These are phyloP conservation scores for Garra rufa DNA, from an alignment of 2,113 vertebrate species.

Conservation along the genomic window DNA sequence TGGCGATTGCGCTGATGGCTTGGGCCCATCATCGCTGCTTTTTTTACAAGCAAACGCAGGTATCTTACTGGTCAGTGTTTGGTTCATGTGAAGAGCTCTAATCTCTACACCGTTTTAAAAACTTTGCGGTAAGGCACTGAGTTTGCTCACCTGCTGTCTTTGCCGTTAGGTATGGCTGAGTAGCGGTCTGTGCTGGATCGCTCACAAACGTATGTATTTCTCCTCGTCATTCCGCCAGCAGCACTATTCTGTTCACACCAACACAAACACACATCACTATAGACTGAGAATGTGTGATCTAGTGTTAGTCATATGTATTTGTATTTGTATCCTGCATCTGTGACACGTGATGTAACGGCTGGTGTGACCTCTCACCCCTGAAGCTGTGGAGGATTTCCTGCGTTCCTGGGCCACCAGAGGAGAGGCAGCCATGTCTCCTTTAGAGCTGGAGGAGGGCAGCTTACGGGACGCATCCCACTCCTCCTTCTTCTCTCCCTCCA, in stretches of 20 bases:
- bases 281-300: background rate
- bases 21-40: too few relatives aligned
- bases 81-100: background rate
- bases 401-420: conserved; percentile 91
- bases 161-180: conserved; percentile 91
- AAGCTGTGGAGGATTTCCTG: conserved; percentile 85
- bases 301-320: background rate
- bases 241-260: conserved; percentile 74
- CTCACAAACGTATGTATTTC: conserved; percentile 97
- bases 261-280: background rate
- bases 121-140: background rate
- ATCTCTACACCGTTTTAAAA: background rate
- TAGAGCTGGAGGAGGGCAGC: conserved; percentile 86
- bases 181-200: conserved; percentile 86
- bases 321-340: background rate
- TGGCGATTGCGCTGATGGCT: too few relatives aligned
- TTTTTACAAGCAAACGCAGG: too few relatives aligned
- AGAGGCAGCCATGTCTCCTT: conserved; percentile 89
- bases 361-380: conserved; percentile 82
- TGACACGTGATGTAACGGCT: background rate
- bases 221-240: conserved; percentile 93
- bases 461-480: conserved; percentile 91
- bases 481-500: conserved; percentile 94
- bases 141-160: conserved; percentile 90
- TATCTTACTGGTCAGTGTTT: background rate